phyloP scores from a whole-genome alignment of 1,140 invertebrate species.

The Agraylea sexmaculata region DNA sequence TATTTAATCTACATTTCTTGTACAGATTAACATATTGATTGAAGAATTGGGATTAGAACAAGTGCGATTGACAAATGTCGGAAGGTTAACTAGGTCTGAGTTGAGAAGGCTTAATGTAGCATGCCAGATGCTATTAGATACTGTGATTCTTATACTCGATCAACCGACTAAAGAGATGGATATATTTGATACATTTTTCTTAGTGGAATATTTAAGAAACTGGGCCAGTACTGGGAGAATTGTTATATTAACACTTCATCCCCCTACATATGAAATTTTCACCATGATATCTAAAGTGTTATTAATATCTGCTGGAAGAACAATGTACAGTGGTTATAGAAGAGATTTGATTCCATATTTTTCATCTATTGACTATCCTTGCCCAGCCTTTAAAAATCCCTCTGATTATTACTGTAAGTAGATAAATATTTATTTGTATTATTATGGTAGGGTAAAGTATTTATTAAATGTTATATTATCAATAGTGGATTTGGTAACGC shows the following conservation, averaged over 20 bases:
- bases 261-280: constrained; percentile 90
- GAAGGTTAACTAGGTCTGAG: constrained; percentile 74
- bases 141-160: constrained; percentile 74
- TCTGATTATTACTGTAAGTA: constrained; percentile 89
- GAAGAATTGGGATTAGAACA: constrained; percentile 83
- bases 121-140: constrained; percentile 72
- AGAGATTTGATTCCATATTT: constrained; percentile 88
- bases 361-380: constrained; percentile 85
- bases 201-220: constrained; percentile 86
- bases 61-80: constrained; percentile 66
- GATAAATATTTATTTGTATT: constrained; percentile 9
- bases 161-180: constrained; percentile 88
- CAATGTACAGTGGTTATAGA: constrained; percentile 82
- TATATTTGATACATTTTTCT: constrained; percentile 91
- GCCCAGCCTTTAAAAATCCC: constrained; percentile 91
- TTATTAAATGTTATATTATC: constrained; percentile 16
- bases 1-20: constrained; percentile 19
- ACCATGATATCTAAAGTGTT: constrained; percentile 83
- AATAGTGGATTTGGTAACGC: constrained; percentile 82
- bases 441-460: constrained; percentile 1
- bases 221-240: constrained; percentile 79
- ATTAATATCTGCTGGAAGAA: constrained; percentile 74
- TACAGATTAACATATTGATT: constrained; percentile 70
- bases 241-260: constrained; percentile 84
- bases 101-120: constrained; percentile 73